Conservation (phyloP, 2,888 invertebrate species). For the Gastrophysa polygoni region DNA sequence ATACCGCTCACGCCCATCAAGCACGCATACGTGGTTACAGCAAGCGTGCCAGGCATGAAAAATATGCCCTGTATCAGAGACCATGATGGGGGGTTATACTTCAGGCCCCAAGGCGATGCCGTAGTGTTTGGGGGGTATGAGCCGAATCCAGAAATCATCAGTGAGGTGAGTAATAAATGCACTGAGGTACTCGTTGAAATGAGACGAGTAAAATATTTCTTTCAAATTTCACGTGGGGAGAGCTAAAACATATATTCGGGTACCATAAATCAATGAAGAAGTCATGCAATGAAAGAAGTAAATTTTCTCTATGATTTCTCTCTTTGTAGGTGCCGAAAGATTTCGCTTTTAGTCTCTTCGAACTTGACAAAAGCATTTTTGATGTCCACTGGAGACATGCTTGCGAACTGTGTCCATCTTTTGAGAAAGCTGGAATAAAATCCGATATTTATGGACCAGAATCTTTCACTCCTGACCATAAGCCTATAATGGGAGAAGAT, state of each 20-base stretch:
- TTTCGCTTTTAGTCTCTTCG: conserved; percentile 83
- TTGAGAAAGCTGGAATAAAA: conserved; percentile 78
- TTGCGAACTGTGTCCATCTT: conserved; percentile 73
- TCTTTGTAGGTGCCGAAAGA: conserved; percentile 68
- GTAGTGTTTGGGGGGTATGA: conserved; percentile 90
- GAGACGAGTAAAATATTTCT: too few species aligned
- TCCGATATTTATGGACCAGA: conserved; percentile 90
- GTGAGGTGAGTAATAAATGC: conserved; percentile 62
- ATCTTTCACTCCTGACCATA: conserved; percentile 92
- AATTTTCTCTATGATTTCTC: too few species aligned
- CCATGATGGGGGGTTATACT: conserved; percentile 83
- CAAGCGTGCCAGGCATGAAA: conserved; percentile 75
- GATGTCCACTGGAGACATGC: conserved; percentile 77
- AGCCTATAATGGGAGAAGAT: conserved; percentile 83
- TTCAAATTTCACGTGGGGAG: too few species aligned
- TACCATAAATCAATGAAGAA: too few species aligned
- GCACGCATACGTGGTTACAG: conserved; percentile 87
- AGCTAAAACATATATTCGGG: too few species aligned
- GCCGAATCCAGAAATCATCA: conserved; percentile 79
- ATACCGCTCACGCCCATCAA: conserved; percentile 84
- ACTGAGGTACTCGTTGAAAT: too few species aligned
- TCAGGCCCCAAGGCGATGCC: conserved; percentile 82
- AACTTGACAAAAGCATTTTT: conserved; percentile 87
- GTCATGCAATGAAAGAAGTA: too few species aligned
- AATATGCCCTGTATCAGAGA: conserved; percentile 84